Evolutionary conservation across 1,140 invertebrate genomes (phyloP), one percentile per base, ranked within the genome.

Genomic region (Anastatus disparis): DNA sequence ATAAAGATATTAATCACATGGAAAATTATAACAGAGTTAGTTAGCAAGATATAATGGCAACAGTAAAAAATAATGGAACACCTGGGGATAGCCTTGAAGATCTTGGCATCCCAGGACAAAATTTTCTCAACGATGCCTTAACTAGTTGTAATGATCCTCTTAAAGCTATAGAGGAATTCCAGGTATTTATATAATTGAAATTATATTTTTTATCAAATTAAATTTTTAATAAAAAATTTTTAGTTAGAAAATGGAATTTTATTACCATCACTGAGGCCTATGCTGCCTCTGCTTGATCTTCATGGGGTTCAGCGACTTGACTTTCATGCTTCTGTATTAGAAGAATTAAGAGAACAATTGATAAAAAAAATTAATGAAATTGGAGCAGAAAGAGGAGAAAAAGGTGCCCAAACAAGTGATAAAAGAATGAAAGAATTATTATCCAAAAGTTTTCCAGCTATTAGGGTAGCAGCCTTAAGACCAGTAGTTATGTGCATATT

Each of bases 151-250:
- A 95, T 1, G 96, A 99, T 88, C 97, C 97, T 15, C 81, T 98
- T 3, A 96, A 96, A 87, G 96, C 96, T 44, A 98, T 98, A 75
- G 95, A 98, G 88, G 96, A 97, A 87, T 99, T 99, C 89, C 97
- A 99, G 89, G 92, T 35, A 35, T 93, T 86, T 73, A 46, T 42
- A 20, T 55, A n/a, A 50, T 61, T 40, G 20, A 7, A 3, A 22
- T 22, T 10, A 35, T 64, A 50, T 10, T 24, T 44, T 58, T 8
- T 42, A 26, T 20, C 35, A 2, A 20, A 29, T 38, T 20, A n/a
- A n/a, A n/a, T n/a, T 50, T 13, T 52, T 29, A 35, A 67, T 10
- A 17, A 46, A 40, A 59, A 48, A 59, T 50, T 59, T 69, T 53
- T 75, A 93, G 90, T 78, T 95, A 29, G 93, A 97, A 84, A 98